Percentiles rank a stretch among this genome's conserved stretches.
phyloP scores from a whole-genome alignment of 2,888 invertebrate species.

The Calephelis perditalis region DNA sequence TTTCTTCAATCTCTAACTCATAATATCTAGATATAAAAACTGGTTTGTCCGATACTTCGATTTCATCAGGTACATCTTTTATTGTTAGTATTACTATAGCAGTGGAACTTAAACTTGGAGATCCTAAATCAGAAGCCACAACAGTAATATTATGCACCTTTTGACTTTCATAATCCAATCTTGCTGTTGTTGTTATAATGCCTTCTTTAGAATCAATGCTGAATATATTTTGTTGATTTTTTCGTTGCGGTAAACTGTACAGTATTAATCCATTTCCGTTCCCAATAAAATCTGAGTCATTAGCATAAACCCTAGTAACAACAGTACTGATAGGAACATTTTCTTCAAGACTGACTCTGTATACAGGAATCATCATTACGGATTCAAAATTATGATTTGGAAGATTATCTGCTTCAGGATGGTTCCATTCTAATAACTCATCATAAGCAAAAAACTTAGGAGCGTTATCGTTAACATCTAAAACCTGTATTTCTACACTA shows the following conservation, averaged over 20 bases:
- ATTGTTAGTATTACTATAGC: constrained; percentile 84
- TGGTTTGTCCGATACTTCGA: constrained; percentile 63
- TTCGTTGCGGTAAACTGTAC: constrained; percentile 84
- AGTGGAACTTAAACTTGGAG: constrained; percentile 88
- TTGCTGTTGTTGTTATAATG: constrained; percentile 84
- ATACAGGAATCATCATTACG: constrained; percentile 82
- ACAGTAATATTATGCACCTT: constrained; percentile 85
- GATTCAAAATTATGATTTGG: constrained; percentile 75
- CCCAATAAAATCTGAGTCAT: constrained; percentile 90
- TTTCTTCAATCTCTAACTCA: constrained; percentile 90
- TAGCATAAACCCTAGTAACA: constrained; percentile 87
- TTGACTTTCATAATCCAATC: constrained; percentile 84
- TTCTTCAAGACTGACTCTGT: constrained; percentile 85
- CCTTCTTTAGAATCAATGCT: constrained; percentile 92
- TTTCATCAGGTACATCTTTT: constrained; percentile 81
- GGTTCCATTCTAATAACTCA: constrained; percentile 73
- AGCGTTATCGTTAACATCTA: constrained; percentile 91
- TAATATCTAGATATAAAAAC: constrained; percentile 85
- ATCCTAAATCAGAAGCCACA: constrained; percentile 90
- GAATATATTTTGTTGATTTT: constrained; percentile 81
- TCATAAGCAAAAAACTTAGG: constrained; percentile 89
- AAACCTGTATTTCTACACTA: constrained; percentile 87
- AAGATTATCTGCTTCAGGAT: constrained; percentile 64
- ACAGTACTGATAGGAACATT: constrained; percentile 86
- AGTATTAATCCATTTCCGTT: constrained; percentile 92